phyloP scores from a whole-genome alignment of 2,888 invertebrate species.

The Plebejus melissa region DNA sequence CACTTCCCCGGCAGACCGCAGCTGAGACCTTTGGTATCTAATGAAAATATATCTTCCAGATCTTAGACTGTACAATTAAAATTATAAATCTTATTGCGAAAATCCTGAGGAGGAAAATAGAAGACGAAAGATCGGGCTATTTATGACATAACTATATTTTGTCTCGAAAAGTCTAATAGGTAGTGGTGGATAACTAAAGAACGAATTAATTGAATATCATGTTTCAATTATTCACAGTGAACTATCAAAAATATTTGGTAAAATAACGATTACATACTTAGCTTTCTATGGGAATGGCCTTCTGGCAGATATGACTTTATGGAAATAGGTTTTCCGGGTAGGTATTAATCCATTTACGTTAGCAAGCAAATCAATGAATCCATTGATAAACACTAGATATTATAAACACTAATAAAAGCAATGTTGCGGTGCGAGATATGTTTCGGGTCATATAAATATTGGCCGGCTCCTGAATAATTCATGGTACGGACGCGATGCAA shows the following conservation, averaged over 20 bases:
- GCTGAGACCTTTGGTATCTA: slow-evolving; percentile 21
- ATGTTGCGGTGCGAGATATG: slow-evolving; percentile 27
- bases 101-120: neutral
- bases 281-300: too few relatives aligned
- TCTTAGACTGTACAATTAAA: slow-evolving; percentile 9
- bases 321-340: neutral
- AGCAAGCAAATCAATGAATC: neutral
- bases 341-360: neutral
- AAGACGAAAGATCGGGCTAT: neutral
- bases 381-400: too few relatives aligned
- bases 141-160: neutral
- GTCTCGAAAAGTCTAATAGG: neutral
- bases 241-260: neutral
- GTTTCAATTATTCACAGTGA: too few relatives aligned
- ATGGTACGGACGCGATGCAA: slow-evolving; percentile 38
- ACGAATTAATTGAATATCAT: neutral
- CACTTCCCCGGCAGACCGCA: slow-evolving; percentile 1
- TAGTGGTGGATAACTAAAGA: neutral
- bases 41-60: slow-evolving; percentile 11
- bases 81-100: neutral
- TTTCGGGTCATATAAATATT: slow-evolving; percentile 30
- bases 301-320: too few relatives aligned
- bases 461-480: slow-evolving; percentile 38
- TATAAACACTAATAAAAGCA: slow-evolving; percentile 16
- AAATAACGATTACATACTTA: neutral